Percentiles rank a stretch among this genome's conserved stretches.
Evolutionary conservation across 2,888 invertebrate species (phyloP).

Genomic region (Amaurobius ferox): DNA sequence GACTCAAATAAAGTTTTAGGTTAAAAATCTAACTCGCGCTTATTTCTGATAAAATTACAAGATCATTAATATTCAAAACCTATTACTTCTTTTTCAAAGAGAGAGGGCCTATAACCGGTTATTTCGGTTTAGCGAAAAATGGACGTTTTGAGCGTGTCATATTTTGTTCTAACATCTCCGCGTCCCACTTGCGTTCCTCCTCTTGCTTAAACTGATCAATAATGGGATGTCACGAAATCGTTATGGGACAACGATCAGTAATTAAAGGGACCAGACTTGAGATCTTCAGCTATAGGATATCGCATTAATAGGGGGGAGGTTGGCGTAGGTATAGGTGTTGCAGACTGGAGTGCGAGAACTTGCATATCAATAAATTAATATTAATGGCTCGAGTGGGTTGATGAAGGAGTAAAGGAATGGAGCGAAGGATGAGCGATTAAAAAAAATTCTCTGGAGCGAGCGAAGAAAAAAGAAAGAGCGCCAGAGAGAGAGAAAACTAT

Average conservation of each 20-base stretch:
- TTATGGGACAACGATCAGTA: conserved; percentile 47
- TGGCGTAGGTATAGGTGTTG: conserved; percentile 59
- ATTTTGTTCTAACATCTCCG: background rate
- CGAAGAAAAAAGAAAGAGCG: conserved; percentile 57
- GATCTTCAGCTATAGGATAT: conserved; percentile 47
- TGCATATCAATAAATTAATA: conserved; percentile 72
- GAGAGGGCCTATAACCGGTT: background rate
- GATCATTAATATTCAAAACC: background rate
- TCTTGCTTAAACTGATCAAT: conserved; percentile 43
- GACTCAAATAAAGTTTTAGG: too few relatives aligned
- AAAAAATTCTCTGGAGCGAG: conserved; percentile 37
- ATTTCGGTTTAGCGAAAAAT: background rate
- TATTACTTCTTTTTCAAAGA: background rate
- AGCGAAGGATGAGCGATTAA: conserved; percentile 52
- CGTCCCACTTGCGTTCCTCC: background rate
- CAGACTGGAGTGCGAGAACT: conserved; percentile 40
- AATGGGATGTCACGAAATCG: conserved; percentile 56
- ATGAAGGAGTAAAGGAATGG: conserved; percentile 62
- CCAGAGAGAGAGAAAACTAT: conserved; percentile 71
- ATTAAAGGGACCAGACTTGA: conserved; percentile 52
- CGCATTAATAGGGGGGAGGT: conserved; percentile 48
- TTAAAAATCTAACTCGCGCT: too few relatives aligned
- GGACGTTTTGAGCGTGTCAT: background rate
- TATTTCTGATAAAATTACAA: background rate
- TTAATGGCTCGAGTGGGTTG: conserved; percentile 67